Conservation (phyloP, 2,888 invertebrate species). For the Hydrotaea diabolus region DNA sequence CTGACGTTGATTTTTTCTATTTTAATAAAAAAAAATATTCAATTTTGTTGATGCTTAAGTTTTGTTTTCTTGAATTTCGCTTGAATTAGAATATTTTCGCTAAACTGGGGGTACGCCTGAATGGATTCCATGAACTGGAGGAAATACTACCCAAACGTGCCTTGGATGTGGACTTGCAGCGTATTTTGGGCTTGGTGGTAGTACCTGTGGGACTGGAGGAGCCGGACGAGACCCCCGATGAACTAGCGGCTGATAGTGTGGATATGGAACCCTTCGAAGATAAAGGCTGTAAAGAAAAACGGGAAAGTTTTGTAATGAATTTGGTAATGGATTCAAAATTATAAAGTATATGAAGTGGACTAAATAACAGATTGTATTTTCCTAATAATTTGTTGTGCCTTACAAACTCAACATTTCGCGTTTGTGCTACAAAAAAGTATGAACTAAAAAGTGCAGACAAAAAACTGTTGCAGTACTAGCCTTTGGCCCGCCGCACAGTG, state of each 20-base stretch:
- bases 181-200: conserved; percentile 78
- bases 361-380: too few relatives aligned
- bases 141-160: conserved; percentile 79
- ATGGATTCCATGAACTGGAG: conserved; percentile 80
- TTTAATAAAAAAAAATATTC: background rate
- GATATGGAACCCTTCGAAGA: conserved; percentile 80
- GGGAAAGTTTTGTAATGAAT: background rate
- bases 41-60: conserved; percentile 30
- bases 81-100: conserved; percentile 79
- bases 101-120: conserved; percentile 80
- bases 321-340: background rate
- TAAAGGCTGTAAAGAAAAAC: conserved; percentile 74
- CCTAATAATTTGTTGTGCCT: too few relatives aligned
- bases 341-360: too few relatives aligned
- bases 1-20: conserved; percentile 51
- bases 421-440: too few relatives aligned
- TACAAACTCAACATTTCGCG: too few relatives aligned
- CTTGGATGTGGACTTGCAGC: conserved; percentile 77
- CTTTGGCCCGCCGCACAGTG: too few relatives aligned
- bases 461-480: too few relatives aligned
- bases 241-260: conserved; percentile 80
- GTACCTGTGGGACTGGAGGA: conserved; percentile 80
- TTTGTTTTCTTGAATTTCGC: background rate
- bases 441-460: too few relatives aligned
- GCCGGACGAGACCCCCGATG: conserved; percentile 80